Conservation (phyloP, 2,888 invertebrate species). For the Amiota communis region DNA sequence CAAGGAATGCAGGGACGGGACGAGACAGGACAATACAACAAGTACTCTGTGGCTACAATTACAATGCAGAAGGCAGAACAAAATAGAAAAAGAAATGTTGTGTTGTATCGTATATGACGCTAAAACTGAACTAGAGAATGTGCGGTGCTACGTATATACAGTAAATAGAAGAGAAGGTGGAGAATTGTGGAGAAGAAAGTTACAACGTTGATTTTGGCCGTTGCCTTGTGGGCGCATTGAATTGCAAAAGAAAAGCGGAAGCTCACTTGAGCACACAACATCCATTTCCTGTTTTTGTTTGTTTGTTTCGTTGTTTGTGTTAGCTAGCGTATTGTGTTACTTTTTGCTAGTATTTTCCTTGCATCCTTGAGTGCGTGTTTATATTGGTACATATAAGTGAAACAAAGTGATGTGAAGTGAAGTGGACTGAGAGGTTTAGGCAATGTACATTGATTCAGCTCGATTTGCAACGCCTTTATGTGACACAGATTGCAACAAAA, state of each 20-base stretch:
- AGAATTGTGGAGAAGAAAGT: background rate
- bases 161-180: background rate
- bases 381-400: background rate
- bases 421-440: too few relatives aligned
- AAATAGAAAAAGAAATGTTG: background rate
- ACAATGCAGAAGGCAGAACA: conserved; percentile 9
- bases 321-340: background rate
- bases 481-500: conserved; percentile 56
- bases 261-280: conserved; percentile 63
- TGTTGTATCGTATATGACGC: background rate
- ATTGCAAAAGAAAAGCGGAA: conserved; percentile 59
- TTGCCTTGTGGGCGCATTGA: conserved; percentile 49
- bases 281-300: conserved; percentile 65
- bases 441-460: conserved; percentile 51
- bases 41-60: background rate
- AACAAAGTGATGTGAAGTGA: background rate
- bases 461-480: conserved; percentile 58
- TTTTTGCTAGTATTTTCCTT: conserved; percentile 16
- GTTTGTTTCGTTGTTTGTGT: conserved; percentile 28
- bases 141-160: conserved; percentile 6
- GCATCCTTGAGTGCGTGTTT: conserved; percentile 26
- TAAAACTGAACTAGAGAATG: conserved; percentile 3
- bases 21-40: conserved; percentile 22
- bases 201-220: conserved; percentile 1
- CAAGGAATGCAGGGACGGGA: conserved; percentile 26